phyloP scores from a whole-genome alignment of 1,140 invertebrate species.

The Hyles euphorbiae region DNA sequence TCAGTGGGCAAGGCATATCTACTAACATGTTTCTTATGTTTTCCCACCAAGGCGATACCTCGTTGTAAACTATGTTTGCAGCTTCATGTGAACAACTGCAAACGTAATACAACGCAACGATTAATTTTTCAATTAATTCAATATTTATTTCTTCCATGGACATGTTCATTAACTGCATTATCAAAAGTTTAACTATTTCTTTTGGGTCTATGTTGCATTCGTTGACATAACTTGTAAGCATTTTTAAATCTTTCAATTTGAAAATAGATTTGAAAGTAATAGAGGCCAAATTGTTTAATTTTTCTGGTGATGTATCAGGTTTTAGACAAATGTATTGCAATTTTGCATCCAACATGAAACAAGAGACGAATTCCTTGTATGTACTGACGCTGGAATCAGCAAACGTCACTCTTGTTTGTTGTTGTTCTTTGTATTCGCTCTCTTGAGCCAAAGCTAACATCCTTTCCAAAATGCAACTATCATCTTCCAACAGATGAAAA shows the following conservation, averaged over 20 bases:
- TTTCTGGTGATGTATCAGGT: constrained; percentile 50
- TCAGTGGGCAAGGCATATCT: constrained; percentile 82
- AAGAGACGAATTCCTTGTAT: constrained; percentile 58
- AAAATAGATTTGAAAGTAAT: constrained; percentile 78
- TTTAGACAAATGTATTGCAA: constrained; percentile 54
- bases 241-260: constrained; percentile 71
- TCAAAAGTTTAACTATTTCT: constrained; percentile 79
- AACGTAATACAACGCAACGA: constrained; percentile 63
- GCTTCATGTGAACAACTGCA: constrained; percentile 60
- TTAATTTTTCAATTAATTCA: constrained; percentile 73
- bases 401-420: constrained; percentile 56
- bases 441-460: constrained; percentile 60
- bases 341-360: constrained; percentile 76
- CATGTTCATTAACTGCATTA: constrained; percentile 81
- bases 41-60: constrained; percentile 85
- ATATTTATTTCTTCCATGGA: constrained; percentile 69
- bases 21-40: constrained; percentile 81
- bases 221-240: constrained; percentile 73
- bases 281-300: constrained; percentile 72
- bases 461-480: constrained; percentile 62
- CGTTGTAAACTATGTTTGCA: constrained; percentile 77
- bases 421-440: constrained; percentile 54
- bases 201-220: constrained; percentile 76
- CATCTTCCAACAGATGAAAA: constrained; percentile 58
- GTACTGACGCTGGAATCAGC: constrained; percentile 38